Evolutionary conservation across 2,113 vertebrate species (phyloP).

Genomic region (Sula dactylatra): DNA sequence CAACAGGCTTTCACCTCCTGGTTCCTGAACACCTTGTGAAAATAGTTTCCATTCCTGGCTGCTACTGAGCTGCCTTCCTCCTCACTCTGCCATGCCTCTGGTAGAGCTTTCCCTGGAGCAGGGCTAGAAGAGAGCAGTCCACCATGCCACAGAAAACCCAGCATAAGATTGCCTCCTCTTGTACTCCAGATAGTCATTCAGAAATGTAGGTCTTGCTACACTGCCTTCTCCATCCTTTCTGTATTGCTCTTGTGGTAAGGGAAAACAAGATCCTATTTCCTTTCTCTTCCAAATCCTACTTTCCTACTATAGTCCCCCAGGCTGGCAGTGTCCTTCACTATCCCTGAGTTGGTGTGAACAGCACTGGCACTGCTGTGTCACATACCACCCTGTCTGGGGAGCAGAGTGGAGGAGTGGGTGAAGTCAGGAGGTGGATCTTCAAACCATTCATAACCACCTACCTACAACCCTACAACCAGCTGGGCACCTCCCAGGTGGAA

Average conservation of each 20-base stretch:
- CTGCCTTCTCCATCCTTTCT: not conserved
- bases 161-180: not conserved
- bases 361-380: not conserved
- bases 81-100: rapidly evolving
- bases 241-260: not conserved
- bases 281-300: not conserved
- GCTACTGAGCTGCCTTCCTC: not conserved
- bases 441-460: not conserved
- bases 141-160: not conserved
- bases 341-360: not conserved
- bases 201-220: not conserved
- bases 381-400: not conserved
- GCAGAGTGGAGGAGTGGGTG: not conserved
- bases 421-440: not conserved
- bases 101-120: not conserved
- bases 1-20: not conserved
- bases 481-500: not conserved
- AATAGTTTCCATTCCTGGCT: not conserved
- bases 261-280: not conserved
- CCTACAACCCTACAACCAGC: not conserved
- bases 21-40: not conserved
- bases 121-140: not conserved
- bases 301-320: not conserved
- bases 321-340: not conserved
- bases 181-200: not conserved